Base-by-base conservation (phyloP, 64 coral and sea anemone genomes). In the Trachythela sp. region DNA sequence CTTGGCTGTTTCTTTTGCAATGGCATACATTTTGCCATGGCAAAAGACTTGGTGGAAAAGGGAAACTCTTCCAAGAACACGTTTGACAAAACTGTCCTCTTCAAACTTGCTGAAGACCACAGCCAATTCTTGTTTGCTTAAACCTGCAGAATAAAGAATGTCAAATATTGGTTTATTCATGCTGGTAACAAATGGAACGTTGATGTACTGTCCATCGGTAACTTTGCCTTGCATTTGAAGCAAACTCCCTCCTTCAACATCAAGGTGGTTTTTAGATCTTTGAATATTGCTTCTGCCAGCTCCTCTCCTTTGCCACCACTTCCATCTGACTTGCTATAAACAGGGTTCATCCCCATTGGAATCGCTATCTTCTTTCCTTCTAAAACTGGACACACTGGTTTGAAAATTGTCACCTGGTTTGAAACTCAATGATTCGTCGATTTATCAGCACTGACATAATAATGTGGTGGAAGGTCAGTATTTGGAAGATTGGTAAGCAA, bases 291-390 rank as follows among this genome's bases (percentile, higher is more conserved):
- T 80, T 0, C 75, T 1, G 75, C 75, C 75, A 80, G 8, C 8
- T 80, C 75, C 34, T 77, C 71, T 77, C 71, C 71, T 77, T 77
- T 77, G n/a, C 18, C 75, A 1, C 75, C 75, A 13, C 31, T 0
- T 5, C 38, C 75, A 38, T 80, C 71, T 32, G 71, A 77, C 2
- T 13, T 77, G 6, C 2, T 35, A 35, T 77, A 77, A 17, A 77
- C 71, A 34, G 71, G n/a, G 17, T 77, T 77, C 71, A 77, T 77
- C 2, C 2, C 71, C 17, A 39, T 6, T 77, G 71, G 71, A 34
- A 77, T 77, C 24, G 71, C 71, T 77, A 3, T 77, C 71, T 77
- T 77, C 32, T 77, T 77, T 35, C 71, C 71, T 36, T 77, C 71
- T 77, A 77, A 3, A 77, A 77, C 71, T 29, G 71, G 71, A 77